Evolutionary conservation across 2,888 invertebrate genomes (phyloP).

Genomic region (Dryadula phaetusa): DNA sequence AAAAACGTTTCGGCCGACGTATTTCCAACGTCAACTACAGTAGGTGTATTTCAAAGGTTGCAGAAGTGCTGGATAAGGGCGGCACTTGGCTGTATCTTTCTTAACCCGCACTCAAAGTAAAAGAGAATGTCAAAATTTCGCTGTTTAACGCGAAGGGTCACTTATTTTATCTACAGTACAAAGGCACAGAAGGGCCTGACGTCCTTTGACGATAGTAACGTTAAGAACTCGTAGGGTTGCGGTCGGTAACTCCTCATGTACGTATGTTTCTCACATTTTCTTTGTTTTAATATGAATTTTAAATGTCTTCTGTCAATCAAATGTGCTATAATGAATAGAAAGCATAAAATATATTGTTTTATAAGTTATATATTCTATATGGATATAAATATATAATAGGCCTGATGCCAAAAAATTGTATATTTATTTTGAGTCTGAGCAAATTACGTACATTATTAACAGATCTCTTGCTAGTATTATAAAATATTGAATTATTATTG

Average conservation of each 20-base stretch:
- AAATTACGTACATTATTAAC: too few species aligned
- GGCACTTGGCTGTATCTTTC: slow-evolving; percentile 23
- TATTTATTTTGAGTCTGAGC: too few species aligned
- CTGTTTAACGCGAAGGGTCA: slow-evolving; percentile 35
- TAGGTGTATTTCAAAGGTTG: not conserved
- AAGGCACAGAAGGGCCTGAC: slow-evolving; percentile 24
- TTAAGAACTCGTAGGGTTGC: slow-evolving; percentile 10
- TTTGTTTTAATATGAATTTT: not conserved
- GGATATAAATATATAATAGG: too few species aligned
- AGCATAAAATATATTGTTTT: too few species aligned
- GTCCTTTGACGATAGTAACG: slow-evolving; percentile 26
- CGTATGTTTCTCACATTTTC: not conserved
- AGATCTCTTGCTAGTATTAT: too few species aligned
- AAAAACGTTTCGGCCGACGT: not conserved
- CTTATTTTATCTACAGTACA: slow-evolving; percentile 29
- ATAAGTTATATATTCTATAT: too few species aligned
- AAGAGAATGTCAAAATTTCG: slow-evolving; percentile 34
- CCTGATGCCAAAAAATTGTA: too few species aligned
- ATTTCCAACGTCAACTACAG: not conserved
- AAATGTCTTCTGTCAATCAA: not conserved
- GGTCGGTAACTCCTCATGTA: slow-evolving; percentile 1
- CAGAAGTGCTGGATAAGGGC: slow-evolving; percentile 7
- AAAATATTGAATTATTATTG: too few species aligned
- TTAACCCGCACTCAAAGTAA: slow-evolving; percentile 27
- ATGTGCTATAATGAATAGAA: not conserved